phyloP scores from a whole-genome alignment of 1,140 invertebrate genomes.

The Acromyrmex charruanus region DNA sequence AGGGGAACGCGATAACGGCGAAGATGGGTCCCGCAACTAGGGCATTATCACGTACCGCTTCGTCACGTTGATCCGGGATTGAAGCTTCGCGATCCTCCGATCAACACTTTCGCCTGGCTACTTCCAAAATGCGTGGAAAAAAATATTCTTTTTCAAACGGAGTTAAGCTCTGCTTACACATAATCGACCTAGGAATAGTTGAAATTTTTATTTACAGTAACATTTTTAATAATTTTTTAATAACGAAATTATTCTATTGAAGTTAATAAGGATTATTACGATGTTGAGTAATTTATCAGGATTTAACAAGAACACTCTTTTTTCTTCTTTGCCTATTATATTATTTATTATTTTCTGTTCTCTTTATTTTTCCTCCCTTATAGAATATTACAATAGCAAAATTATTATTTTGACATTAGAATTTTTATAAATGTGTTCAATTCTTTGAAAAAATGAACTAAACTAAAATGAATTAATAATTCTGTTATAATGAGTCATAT shows the following conservation, averaged over 20 bases:
- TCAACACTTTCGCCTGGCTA: constrained; percentile 38
- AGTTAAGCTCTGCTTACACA: neutral
- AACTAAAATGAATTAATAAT: neutral
- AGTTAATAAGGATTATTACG: neutral
- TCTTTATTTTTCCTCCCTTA: neutral
- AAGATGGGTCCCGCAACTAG: constrained; percentile 31
- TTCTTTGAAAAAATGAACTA: neutral
- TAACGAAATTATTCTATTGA: neutral
- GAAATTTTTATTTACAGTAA: neutral
- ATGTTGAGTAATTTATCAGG: neutral
- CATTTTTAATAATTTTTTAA: neutral
- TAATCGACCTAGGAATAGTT: neutral
- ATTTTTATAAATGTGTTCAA: neutral
- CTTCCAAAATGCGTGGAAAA: neutral
- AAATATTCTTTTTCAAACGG: neutral
- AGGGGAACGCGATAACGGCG: constrained; percentile 9
- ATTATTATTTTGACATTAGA: constrained; percentile 7
- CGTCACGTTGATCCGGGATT: constrained; percentile 33
- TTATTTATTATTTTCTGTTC: neutral
- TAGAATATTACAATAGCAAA: neutral
- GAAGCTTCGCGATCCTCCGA: constrained; percentile 11
- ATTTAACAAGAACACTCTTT: neutral
- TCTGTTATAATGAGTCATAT: neutral
- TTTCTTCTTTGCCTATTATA: neutral
- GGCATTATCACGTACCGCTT: constrained; percentile 46